A percentile compares a stretch with the other conserved stretches of the same genome.
These are phyloP conservation scores for Polymixis flavicincta DNA, from an alignment of 2,888 invertebrate genomes.

Conservation along the genomic window DNA sequence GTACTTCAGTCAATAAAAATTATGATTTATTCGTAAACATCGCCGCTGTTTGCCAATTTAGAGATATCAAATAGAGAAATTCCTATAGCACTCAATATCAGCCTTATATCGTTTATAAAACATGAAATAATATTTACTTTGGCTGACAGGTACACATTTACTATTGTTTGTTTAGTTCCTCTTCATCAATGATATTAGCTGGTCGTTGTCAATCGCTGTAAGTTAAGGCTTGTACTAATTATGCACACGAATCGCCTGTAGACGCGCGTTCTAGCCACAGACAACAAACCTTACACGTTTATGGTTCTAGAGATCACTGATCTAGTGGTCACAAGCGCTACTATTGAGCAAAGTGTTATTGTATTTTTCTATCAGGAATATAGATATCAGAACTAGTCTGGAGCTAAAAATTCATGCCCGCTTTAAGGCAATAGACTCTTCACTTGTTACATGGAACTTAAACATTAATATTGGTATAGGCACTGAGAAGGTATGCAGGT, in stretches of 20 bases:
- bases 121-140: conserved; percentile 46
- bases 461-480: too few relatives aligned
- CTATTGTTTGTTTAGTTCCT: conserved; percentile 34
- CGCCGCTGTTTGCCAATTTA: conserved; percentile 36
- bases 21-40: conserved; percentile 26
- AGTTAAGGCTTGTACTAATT: neutral
- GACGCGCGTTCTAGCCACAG: neutral
- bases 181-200: conserved; percentile 37
- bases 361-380: too few relatives aligned
- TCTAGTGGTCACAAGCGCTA: too few relatives aligned
- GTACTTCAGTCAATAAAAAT: conserved; percentile 43
- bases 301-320: too few relatives aligned
- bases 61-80: conserved; percentile 36
- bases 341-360: too few relatives aligned
- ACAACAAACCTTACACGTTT: too few relatives aligned
- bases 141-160: conserved; percentile 27
- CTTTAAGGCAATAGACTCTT: too few relatives aligned
- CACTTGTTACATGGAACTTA: too few relatives aligned
- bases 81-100: conserved; percentile 39
- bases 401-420: too few relatives aligned
- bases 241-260: neutral
- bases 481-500: too few relatives aligned
- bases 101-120: conserved; percentile 22
- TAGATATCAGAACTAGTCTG: too few relatives aligned
- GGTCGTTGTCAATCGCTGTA: conserved; percentile 68